These are phyloP conservation scores for Sphenodon punctatus DNA, from an alignment of 2,797 vertebrate genomes.

Conservation along the genomic window DNA sequence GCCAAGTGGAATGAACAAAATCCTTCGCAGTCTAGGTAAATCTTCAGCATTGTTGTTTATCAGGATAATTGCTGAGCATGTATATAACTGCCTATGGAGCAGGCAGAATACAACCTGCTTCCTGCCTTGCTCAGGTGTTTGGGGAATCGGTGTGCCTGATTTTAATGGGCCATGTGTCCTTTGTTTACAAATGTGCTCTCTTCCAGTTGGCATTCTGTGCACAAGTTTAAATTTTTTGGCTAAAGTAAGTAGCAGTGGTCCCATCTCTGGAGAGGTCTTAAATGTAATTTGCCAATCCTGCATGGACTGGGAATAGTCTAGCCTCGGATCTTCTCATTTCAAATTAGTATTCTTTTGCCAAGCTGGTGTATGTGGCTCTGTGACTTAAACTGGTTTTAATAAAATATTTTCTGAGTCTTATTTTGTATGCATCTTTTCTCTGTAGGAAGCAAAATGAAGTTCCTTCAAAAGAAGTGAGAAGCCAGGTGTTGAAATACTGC, in stretches of 20 bases:
- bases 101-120: not conserved
- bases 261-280: not conserved
- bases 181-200: not conserved
- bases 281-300: not conserved
- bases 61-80: not conserved
- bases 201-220: not conserved
- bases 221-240: not conserved
- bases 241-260: not conserved
- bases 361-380: not conserved
- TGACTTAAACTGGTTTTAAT: not conserved
- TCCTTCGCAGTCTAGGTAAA: slow-evolving; percentile 93
- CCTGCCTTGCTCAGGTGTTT: not conserved
- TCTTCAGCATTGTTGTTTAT: not conserved
- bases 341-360: not conserved
- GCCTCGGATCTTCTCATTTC: not conserved
- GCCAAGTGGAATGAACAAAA: slow-evolving; percentile 89
- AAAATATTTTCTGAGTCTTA: not conserved
- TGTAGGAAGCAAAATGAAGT: slow-evolving; percentile 78
- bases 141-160: not conserved
- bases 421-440: not conserved
- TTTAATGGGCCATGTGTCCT: not conserved
- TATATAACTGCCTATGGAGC: not conserved
- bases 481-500: not conserved
- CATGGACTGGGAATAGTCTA: fast-evolving
- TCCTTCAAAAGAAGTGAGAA: slow-evolving; percentile 78